Conservation (phyloP, 2,797 vertebrate genomes). For the Gymnodraco acuticeps region DNA sequence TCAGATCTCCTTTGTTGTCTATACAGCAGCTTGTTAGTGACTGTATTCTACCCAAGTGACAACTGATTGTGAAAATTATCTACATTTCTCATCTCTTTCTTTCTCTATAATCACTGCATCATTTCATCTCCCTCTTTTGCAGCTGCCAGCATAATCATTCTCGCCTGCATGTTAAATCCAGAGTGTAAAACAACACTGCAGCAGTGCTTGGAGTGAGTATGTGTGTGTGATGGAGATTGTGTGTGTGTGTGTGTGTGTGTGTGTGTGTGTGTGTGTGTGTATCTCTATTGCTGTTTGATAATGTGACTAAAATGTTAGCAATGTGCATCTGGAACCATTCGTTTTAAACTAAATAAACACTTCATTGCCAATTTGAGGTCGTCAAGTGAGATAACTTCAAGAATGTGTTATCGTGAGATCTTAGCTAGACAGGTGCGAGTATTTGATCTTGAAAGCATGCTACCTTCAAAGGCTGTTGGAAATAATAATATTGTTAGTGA, state of each 20-base stretch:
- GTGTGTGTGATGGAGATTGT: neutral
- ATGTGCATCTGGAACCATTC: neutral
- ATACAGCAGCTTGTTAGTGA: conserved; percentile 23
- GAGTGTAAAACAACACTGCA: conserved; percentile 33
- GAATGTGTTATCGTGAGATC: conserved; percentile 51
- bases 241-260: neutral
- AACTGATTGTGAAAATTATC: conserved; percentile 31
- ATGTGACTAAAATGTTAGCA: neutral
- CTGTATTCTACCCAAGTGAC: conserved; percentile 1
- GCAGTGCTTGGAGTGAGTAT: conserved; percentile 33
- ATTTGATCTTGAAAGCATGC: conserved; percentile 21
- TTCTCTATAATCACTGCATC: conserved; percentile 38
- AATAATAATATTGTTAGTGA: neutral
- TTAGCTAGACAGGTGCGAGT: conserved; percentile 51
- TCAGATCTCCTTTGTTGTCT: conserved; percentile 20
- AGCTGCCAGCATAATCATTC: conserved; percentile 67
- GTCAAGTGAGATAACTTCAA: neutral
- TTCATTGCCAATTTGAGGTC: neutral
- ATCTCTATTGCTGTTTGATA: neutral
- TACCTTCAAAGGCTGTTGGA: conserved; percentile 45
- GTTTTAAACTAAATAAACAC: neutral
- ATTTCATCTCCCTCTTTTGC: conserved; percentile 51
- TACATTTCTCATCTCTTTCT: conserved; percentile 40
- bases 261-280: neutral
- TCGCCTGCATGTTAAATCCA: conserved; percentile 33